Evolutionary conservation across 1,140 invertebrate species (phyloP), one percentile per base, ranked within the genome.

Genomic region (Saccostrea echinata): DNA sequence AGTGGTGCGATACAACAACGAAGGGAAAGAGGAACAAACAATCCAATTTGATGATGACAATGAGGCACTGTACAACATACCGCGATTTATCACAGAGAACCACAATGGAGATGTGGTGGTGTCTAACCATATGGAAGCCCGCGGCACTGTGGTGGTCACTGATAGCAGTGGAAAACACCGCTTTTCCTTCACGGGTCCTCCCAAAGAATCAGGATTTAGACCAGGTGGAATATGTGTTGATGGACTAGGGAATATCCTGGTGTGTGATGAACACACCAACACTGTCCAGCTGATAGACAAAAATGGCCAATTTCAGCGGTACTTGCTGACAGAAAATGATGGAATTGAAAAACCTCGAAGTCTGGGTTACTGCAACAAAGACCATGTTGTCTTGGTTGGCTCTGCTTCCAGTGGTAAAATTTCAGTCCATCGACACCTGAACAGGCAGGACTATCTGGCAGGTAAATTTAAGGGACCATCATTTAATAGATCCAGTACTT

Each of bases 361-460:
- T 30, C 11, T 76, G 27, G 30, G 68, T 33, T 76, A 76, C 68
- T 12, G 27, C 30, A 76, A 30, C 30, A 13, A 76, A 27, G 30
- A 76, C 68, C 68, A 76, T 9, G 13, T 33, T 13, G 68, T 76
- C 9, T 30, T 76, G 16, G 68, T 76, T 9, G 24, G 30, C 8
- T 76, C 68, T 3, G 11, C 68, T 9, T 76, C 68, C 27, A 76
- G 30, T 18, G 27, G 24, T 16, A 12, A 76, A 11, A 27, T 76
- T 8, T 11, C 30, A 30, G 68, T 76, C 3, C 16, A 33, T 33
- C 68, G 68, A 12, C 68, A 76, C 30, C 24, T 76, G 13, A 76
- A 76, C 27, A 76, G 68, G 27, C 68, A 76, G 68, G 68, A 76
- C 12, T 76, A 76, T 27, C 68, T 76, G 24, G 68, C 27, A 76